Percentiles rank a stretch among this genome's conserved stretches.
Conservation (phyloP, 2,797 vertebrate genomes). For the Philypnodon macrostomus region DNA sequence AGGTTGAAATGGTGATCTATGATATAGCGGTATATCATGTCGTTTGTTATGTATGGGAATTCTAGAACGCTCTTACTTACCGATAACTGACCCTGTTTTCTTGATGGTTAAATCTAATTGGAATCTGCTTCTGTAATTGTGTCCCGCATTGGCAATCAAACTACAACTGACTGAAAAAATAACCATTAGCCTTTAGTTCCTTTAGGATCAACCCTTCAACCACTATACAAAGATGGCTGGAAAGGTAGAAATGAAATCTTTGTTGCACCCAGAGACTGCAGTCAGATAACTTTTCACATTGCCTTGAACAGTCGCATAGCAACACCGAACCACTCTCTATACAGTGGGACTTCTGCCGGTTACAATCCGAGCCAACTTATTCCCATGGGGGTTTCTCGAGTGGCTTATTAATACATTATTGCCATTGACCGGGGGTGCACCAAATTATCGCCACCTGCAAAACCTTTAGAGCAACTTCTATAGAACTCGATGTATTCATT, state of each 20-base stretch:
- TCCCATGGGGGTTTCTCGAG: constrained; percentile 3
- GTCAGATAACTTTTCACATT: constrained; percentile 17
- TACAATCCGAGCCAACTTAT: not conserved
- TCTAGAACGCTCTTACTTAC: too few species aligned
- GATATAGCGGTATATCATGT: too few species aligned
- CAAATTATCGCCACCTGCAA: constrained; percentile 24
- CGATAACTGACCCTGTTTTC: too few species aligned
- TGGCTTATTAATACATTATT: constrained; percentile 2
- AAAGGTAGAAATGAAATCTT: not conserved
- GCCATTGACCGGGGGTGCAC: constrained; percentile 28
- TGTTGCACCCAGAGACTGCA: not conserved
- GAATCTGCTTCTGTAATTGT: too few species aligned
- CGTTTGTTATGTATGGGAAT: too few species aligned
- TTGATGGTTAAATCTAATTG: too few species aligned
- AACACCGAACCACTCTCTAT: constrained; percentile 38
- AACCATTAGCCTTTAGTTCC: too few species aligned
- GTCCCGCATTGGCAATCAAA: too few species aligned
- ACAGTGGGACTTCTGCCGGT: constrained; percentile 19
- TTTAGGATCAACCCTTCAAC: too few species aligned
- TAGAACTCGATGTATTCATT: constrained; percentile 68
- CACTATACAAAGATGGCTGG: too few species aligned
- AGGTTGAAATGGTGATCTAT: too few species aligned
- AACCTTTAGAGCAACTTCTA: constrained; percentile 16
- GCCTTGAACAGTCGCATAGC: constrained; percentile 45
- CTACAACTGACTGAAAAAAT: too few species aligned